Conservation (phyloP, 2,113 vertebrate species). For the Herpailurus yagouaroundi region DNA sequence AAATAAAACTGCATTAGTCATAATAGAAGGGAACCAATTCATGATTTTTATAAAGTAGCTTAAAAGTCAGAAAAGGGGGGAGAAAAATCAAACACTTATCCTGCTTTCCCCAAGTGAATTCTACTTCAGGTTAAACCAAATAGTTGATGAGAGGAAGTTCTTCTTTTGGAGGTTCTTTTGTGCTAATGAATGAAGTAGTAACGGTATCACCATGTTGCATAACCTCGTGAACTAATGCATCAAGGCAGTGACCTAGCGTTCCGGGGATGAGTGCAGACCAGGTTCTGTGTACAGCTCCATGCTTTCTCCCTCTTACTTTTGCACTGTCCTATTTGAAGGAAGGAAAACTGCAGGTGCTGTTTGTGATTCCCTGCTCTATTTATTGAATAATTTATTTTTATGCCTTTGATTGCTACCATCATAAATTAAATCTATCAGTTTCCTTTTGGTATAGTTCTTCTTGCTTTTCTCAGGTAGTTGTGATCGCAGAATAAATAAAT, state of each 20-base stretch:
- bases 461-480: neutral
- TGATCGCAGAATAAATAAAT: neutral
- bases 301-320: neutral
- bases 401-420: neutral
- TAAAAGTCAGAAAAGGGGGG: neutral
- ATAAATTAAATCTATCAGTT: neutral
- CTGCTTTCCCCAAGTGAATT: neutral
- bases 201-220: neutral
- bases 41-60: neutral
- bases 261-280: neutral
- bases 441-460: slow-evolving; percentile 20
- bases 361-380: neutral
- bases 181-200: slow-evolving; percentile 18
- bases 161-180: neutral
- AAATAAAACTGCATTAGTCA: slow-evolving; percentile 7
- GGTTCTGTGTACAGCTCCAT: neutral
- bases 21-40: neutral
- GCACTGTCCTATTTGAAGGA: neutral
- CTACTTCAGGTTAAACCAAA: neutral
- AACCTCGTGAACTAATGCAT: neutral
- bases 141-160: slow-evolving; percentile 19
- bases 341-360: neutral
- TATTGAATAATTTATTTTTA: slow-evolving; percentile 38
- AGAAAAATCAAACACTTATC: neutral
- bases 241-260: neutral